Evolutionary conservation across 2,113 vertebrate species (phyloP), one percentile per base, ranked within the genome.

Genomic region (Madoqua kirkii): DNA sequence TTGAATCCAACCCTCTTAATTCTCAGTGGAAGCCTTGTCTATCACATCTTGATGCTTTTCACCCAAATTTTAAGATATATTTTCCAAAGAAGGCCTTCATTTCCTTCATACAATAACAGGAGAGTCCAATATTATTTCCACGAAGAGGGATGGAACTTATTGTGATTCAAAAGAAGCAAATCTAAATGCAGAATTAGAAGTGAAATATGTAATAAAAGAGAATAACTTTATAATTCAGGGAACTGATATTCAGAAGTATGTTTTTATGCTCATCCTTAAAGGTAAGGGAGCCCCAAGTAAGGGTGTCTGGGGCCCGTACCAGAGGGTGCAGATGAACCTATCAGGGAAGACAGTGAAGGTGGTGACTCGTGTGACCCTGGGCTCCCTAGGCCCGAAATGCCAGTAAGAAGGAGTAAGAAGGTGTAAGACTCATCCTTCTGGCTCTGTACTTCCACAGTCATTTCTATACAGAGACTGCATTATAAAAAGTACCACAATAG

Each of bases 121-220:
- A 78, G 52, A 92, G 86, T 85, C 48, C 81, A 67, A 54, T 74
- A n/a, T 89, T 83, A 87, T 96, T 95, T 93, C n/a, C 67, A 62
- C 2, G 21, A 92, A 92, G 52, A 87, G 92, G 84, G 62, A 87
- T 95, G 79, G 89, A 74, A 74, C 4, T 95, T 36, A 52, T 21
- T 74, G 64, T 74, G 74, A 84, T 29, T 87, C 87, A 55, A 64
- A 91, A 79, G 87, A 96, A 95, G 79, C 48, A 82, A 84, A 60
- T 76, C 40, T 59, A 93, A 87, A 89, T 67, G 95, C 67, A 93
- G 76, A 94, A 87, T 79, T 62, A 45, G 29, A 52, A 48, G 94
- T 78, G 86, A 48, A 78, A 54, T 14, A 45, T 21, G 17, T 17
- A 50, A 78, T 59, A 45, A n/a, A 87, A 71, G 43, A 67, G 27